Percentiles rank a stretch among this genome's conserved stretches.
Evolutionary conservation across 53 echinoderm and acorn worm genomes (phyloP).

Genomic region (Glandiceps talaboti): DNA sequence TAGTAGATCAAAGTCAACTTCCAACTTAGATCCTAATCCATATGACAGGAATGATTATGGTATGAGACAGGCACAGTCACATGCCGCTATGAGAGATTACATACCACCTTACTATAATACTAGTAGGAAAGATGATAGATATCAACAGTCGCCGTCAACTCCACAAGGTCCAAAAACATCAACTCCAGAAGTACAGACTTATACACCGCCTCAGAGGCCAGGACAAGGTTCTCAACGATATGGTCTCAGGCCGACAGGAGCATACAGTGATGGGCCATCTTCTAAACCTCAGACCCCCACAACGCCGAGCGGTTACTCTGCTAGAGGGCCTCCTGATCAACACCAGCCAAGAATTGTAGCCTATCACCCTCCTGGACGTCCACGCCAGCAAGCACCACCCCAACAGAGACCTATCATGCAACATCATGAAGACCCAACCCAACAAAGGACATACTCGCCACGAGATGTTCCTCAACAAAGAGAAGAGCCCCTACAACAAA

Average conservation of each 20-base stretch:
- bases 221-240: not conserved
- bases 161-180: slow-evolving; percentile 37
- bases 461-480: too few species aligned
- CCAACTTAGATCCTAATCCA: slow-evolving; percentile 68
- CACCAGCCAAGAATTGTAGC: not conserved
- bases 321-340: not conserved
- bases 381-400: slow-evolving; percentile 16
- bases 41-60: slow-evolving; percentile 14
- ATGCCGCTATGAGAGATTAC: slow-evolving; percentile 2
- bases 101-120: slow-evolving; percentile 14
- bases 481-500: slow-evolving; percentile 7
- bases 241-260: not conserved
- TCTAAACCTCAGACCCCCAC: not conserved
- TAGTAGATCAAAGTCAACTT: slow-evolving; percentile 73
- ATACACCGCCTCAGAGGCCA: not conserved
- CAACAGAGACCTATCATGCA: too few species aligned
- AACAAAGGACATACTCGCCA: slow-evolving; percentile 12
- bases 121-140: too few species aligned
- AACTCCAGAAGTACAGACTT: not conserved
- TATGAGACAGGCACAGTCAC: slow-evolving; percentile 23
- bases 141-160: slow-evolving; percentile 59
- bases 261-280: not conserved
- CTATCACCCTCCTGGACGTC: slow-evolving; percentile 11
- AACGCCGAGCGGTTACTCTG: not conserved
- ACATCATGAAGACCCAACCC: too few species aligned